phyloP scores from a whole-genome alignment of 2,888 invertebrate species.

The Isotomurus palustris region DNA sequence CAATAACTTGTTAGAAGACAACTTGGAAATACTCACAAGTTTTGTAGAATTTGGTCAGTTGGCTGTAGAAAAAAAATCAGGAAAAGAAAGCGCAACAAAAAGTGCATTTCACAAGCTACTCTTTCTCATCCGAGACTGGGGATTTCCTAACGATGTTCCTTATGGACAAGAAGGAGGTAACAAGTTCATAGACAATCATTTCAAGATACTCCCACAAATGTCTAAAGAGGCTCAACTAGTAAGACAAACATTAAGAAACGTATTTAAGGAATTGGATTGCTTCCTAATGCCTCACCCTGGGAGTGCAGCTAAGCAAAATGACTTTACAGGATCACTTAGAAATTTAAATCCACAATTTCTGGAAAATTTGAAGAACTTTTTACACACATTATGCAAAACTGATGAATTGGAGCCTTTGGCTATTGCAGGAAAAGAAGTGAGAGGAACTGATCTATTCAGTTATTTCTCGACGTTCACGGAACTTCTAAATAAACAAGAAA shows the following conservation, averaged over 20 bases:
- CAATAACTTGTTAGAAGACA: slow-evolving; percentile 24
- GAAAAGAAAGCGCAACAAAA: slow-evolving; percentile 2
- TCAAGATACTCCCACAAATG: neutral
- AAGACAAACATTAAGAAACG: neutral
- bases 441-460: neutral
- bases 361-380: neutral
- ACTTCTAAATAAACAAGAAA: neutral
- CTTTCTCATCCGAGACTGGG: slow-evolving; percentile 64
- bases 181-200: neutral
- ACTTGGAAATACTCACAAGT: slow-evolving; percentile 9
- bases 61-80: slow-evolving; percentile 16
- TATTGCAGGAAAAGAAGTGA: neutral
- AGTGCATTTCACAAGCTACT: slow-evolving; percentile 81
- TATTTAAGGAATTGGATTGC: neutral
- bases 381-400: neutral
- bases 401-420: neutral
- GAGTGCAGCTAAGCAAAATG: neutral
- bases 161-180: neutral
- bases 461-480: neutral
- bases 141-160: neutral
- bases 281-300: neutral
- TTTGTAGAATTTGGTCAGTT: slow-evolving; percentile 26
- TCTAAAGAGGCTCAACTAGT: neutral
- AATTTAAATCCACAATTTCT: neutral
- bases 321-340: neutral